Base-by-base conservation (phyloP, 2,888 invertebrate genomes). In the Standfussiana lucernea region DNA sequence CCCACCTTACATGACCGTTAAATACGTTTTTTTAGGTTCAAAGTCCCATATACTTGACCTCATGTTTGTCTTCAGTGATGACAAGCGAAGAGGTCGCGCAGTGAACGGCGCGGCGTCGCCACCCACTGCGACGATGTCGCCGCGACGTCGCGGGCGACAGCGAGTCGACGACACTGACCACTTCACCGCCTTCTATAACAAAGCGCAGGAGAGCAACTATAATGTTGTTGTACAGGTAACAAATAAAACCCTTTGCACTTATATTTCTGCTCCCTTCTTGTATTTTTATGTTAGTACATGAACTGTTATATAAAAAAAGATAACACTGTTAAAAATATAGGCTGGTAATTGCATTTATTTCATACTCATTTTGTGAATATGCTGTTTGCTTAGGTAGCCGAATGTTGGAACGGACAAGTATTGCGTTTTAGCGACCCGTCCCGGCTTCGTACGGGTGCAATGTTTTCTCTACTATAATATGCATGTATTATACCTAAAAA, bases 221-320 rank as follows among this genome's bases (percentile, higher is more conserved):
- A 93, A 95, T 75, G 93, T 96, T 7, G 94, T 93, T 2, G 92
- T 94, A 75, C 96, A 97, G 96, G 97, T 96, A 42, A 72, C 50
- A n/a, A 24, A 64, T 64, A 21, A 18, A 8, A 32, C 21, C 32
- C 32, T 32, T 8, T 7, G 28, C 7, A 28, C 18, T 13, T 28
- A 11, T 53, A 21, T 47, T 47, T 47, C 21, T 21, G 21, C 24
- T 24, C 21, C 2, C 0, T 24, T 8, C 24, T 50, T 47, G 21
- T 21, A 7, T 13, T 28, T 28, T 56, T 56, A n/a, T n/a, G 28
- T 13, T 15, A 13, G n/a, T 3, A n/a, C 0, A 53, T 53, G 6
- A 47, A 21, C 42, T 15, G n/a, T n/a, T n/a, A n/a, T n/a, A n/a
- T n/a, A n/a, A n/a, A n/a, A n/a, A n/a, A n/a, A n/a, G n/a, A n/a